A percentile compares a stretch with the other conserved stretches of the same genome.
phyloP scores from a whole-genome alignment of 2,113 vertebrate species.

The Lethenteron reissneri region DNA sequence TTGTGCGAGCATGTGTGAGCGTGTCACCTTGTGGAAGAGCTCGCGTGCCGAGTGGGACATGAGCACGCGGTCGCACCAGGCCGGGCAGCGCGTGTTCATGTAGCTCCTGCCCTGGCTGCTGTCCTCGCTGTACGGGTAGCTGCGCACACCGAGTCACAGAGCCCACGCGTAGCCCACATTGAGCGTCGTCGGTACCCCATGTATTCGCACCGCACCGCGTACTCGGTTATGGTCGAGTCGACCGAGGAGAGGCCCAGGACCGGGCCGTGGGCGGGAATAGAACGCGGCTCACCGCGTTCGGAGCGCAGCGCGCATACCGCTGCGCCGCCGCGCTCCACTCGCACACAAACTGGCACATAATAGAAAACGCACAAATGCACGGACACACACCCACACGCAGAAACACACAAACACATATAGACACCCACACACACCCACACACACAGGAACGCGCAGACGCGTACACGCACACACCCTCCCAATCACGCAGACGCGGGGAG shows the following conservation, averaged over 20 bases:
- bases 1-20: background rate
- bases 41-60: constrained; percentile 26
- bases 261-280: too few relatives aligned
- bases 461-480: background rate
- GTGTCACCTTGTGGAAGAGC: constrained; percentile 24
- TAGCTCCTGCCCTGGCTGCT: constrained; percentile 34
- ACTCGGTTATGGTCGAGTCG: too few relatives aligned
- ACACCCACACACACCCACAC: background rate
- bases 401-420: background rate
- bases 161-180: too few relatives aligned
- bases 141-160: constrained; percentile 11
- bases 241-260: too few relatives aligned
- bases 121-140: constrained; percentile 47
- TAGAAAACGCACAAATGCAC: background rate
- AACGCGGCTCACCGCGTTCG: too few relatives aligned
- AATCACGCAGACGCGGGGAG: too few relatives aligned
- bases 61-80: constrained; percentile 46
- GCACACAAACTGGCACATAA: background rate
- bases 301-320: too few relatives aligned
- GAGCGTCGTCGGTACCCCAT: too few relatives aligned
- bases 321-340: background rate
- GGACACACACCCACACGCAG: background rate
- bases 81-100: constrained; percentile 42
- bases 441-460: background rate
- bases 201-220: too few relatives aligned